Base-by-base conservation (phyloP, 2,888 invertebrate species). In the Tetragnatha montana region DNA sequence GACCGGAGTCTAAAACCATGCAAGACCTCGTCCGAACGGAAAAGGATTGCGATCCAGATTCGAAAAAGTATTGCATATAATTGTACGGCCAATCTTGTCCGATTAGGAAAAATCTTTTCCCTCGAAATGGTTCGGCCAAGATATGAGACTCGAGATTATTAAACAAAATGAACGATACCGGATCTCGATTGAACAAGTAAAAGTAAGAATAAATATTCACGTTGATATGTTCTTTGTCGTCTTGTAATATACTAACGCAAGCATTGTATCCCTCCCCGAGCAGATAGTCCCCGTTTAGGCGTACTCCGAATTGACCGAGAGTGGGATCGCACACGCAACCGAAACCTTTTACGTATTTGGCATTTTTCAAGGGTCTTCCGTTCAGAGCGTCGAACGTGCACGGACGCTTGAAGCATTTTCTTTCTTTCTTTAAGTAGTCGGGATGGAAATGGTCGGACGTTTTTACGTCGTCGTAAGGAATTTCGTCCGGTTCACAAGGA, bases 331-430 rank as follows among this genome's bases (percentile, higher is more conserved):
- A 84, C 0, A 84, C 22, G 12, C 78, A 84, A 17, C 84, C 70
- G n/a, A 68, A 7, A 6, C 49, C 21, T 14, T 69, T 12, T 14
- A 78, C 49, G 50, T 76, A 84, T 2, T 50, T 49, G 1, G 76
- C 70, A 0, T 17, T 4, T 49, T 84, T 76, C 14, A 84, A 8
- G 0, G 76, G 22, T 49, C n/a, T 17, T 1, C 84, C 84, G 0
- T 49, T 50, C 0, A 69, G 17, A 4, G 78, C 78, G 10, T 84
- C 84, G 14, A 84, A 84, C 3, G 84, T 78, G 12, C 84, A 84
- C 0, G 84, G 84, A n/a, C 78, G 17, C 0, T 84, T 76, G 70
- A 84, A 84, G 35, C 83, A 83, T 47, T 71, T 71, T 17, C 83
- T 79, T 51, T 51, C 14, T 7, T 0, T 0, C 8, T 47, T n/a